phyloP scores from a whole-genome alignment of 2,797 vertebrate genomes.

The Carduelis carduelis region DNA sequence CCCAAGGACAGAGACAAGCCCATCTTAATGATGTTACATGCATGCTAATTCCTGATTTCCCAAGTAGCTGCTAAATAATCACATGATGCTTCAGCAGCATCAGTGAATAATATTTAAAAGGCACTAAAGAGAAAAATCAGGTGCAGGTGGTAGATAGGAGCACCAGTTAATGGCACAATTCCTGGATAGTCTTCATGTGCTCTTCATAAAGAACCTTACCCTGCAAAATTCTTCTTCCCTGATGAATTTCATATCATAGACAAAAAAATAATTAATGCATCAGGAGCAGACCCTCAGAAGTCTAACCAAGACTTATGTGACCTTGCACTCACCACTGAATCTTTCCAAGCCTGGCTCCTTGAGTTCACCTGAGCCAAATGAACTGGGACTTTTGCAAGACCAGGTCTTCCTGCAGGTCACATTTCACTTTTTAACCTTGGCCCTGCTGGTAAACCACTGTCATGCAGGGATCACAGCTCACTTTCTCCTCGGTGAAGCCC shows the following conservation, averaged over 20 bases:
- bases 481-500: no score
- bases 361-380: fast-evolving
- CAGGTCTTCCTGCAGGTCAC: neutral
- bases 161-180: neutral
- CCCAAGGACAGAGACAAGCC: neutral
- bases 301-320: neutral
- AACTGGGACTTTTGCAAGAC: neutral
- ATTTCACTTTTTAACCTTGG: neutral
- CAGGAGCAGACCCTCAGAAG: neutral
- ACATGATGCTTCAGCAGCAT: neutral
- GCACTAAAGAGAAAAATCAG: neutral
- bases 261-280: neutral
- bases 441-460: neutral
- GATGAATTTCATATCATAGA: neutral
- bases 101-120: neutral
- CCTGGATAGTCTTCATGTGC: neutral
- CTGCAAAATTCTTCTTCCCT: neutral
- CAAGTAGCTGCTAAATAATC: neutral
- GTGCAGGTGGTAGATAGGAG: neutral
- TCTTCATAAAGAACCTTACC: neutral
- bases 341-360: neutral
- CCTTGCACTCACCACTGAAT: neutral
- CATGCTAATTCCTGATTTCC: neutral
- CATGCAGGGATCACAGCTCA: no score
- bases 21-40: neutral